Percentiles rank a stretch among this genome's conserved stretches.
These are phyloP conservation scores for Taeniopygia guttata DNA, from an alignment of 2,797 vertebrate species.

Conservation along the genomic window DNA sequence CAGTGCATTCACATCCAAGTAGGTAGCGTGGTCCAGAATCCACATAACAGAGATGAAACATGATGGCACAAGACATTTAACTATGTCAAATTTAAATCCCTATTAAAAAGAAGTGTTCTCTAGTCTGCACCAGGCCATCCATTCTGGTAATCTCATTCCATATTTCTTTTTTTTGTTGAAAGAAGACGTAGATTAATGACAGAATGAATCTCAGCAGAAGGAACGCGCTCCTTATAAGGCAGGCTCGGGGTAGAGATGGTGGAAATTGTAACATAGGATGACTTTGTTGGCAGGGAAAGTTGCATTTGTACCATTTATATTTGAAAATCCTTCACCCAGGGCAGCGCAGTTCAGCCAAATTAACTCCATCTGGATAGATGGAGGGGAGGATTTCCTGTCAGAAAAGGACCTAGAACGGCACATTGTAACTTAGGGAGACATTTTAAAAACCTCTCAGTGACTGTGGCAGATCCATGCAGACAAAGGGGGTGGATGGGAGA, in stretches of 20 bases:
- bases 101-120: slow-evolving; percentile 68
- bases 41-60: slow-evolving; percentile 43
- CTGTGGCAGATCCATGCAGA: not conserved
- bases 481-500: not conserved
- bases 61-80: slow-evolving; percentile 59
- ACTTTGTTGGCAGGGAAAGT: slow-evolving; percentile 70
- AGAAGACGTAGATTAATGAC: slow-evolving; percentile 74
- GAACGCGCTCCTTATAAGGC: slow-evolving; percentile 70
- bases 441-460: not conserved
- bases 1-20: slow-evolving; percentile 36
- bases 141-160: slow-evolving; percentile 73
- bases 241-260: slow-evolving; percentile 53
- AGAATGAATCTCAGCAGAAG: slow-evolving; percentile 62
- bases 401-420: not conserved
- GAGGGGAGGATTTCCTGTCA: slow-evolving; percentile 31
- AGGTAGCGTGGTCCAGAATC: slow-evolving; percentile 11
- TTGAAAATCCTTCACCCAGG: slow-evolving; percentile 67
- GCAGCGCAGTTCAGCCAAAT: slow-evolving; percentile 60
- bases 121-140: slow-evolving; percentile 68
- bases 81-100: slow-evolving; percentile 73
- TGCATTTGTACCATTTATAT: slow-evolving; percentile 64
- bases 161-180: slow-evolving; percentile 75
- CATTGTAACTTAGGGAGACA: not conserved
- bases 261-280: slow-evolving; percentile 46
- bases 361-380: slow-evolving; percentile 56